phyloP scores from a whole-genome alignment of 2,888 invertebrate species.

The Podotricha telesiphe region DNA sequence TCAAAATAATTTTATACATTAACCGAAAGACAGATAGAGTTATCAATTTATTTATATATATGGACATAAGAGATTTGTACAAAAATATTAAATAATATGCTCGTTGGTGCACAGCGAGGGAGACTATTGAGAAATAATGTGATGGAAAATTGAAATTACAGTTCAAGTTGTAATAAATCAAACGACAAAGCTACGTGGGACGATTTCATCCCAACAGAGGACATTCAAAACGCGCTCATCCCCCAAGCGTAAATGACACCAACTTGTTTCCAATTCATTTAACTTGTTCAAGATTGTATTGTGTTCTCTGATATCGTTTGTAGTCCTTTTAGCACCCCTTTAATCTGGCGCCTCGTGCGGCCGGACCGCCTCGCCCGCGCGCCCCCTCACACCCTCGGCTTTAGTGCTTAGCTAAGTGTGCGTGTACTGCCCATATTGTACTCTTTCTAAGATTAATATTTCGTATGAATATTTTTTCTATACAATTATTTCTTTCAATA shows the following conservation, averaged over 20 bases:
- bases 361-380: not conserved
- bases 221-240: not conserved
- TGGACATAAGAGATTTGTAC: not conserved
- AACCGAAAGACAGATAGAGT: too few relatives aligned
- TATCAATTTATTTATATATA: not conserved
- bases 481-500: too few relatives aligned
- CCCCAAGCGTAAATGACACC: not conserved
- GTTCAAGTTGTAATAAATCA: conserved; percentile 8
- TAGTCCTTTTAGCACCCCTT: conserved; percentile 25
- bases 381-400: not conserved
- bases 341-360: conserved; percentile 13
- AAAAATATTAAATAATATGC: conserved; percentile 4
- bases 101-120: conserved; percentile 1
- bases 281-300: conserved; percentile 20
- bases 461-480: too few relatives aligned
- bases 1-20: too few relatives aligned
- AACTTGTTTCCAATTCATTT: conserved; percentile 27
- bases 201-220: not conserved
- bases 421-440: not conserved
- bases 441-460: not conserved
- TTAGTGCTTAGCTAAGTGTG: not conserved
- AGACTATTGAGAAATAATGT: conserved; percentile 4
- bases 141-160: conserved; percentile 18
- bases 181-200: not conserved
- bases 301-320: conserved; percentile 13